Evolutionary conservation across 2,797 vertebrate species (phyloP).

Genomic region (Pseudocheirus occidentalis): DNA sequence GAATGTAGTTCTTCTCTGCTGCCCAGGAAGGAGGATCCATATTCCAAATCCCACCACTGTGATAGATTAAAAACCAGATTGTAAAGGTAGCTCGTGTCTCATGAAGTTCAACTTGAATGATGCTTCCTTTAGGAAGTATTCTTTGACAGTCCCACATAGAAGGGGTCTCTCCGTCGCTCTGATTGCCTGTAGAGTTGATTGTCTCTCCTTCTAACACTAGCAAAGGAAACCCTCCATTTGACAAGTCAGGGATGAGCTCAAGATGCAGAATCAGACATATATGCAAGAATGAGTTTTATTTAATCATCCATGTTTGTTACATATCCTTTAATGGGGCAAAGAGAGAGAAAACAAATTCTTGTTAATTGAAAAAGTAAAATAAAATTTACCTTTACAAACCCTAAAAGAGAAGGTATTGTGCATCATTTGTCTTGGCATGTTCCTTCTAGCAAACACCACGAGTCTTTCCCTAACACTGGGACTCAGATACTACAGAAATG

Average conservation of each 20-base stretch:
- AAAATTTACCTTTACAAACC: not conserved
- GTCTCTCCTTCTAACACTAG: not conserved
- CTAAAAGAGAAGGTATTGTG: not conserved
- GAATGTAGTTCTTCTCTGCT: not conserved
- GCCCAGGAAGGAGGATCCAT: not conserved
- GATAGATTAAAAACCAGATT: not conserved
- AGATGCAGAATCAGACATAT: not conserved
- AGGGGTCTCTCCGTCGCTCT: not conserved
- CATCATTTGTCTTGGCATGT: not conserved
- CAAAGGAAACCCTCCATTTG: not conserved
- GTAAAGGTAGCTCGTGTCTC: not conserved
- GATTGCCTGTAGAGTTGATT: not conserved
- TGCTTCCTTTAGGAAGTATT: not conserved
- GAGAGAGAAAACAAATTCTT: not conserved
- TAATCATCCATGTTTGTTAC: not conserved
- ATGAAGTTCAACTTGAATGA: not conserved
- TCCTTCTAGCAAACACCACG: not conserved
- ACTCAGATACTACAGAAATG: not conserved
- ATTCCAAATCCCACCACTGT: not conserved
- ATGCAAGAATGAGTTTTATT: not conserved
- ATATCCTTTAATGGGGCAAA: not conserved
- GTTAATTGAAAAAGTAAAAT: not conserved
- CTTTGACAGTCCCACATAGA: not conserved
- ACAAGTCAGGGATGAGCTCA: not conserved
- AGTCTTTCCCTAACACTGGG: not conserved